A percentile compares a stretch with the other conserved stretches of the same genome.
Evolutionary conservation across 2,113 vertebrate genomes (phyloP).

Genomic region (Conger conger): DNA sequence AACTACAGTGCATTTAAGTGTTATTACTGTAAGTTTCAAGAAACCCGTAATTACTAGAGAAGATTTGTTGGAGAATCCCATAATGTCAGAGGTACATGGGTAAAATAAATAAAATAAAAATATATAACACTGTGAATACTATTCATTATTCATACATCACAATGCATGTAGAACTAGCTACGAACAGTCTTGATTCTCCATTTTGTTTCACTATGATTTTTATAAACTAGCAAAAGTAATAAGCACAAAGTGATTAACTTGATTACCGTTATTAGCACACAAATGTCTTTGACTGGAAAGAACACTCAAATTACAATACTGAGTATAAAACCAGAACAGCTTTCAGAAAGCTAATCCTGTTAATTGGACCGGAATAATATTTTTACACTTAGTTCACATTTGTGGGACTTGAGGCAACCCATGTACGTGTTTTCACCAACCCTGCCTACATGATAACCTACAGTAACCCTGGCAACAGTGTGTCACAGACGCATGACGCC

Average conservation of each 20-base stretch:
- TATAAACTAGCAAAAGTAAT: neutral
- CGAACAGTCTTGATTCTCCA: neutral
- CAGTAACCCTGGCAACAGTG: neutral
- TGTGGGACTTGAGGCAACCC: neutral
- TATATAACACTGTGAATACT: too few species aligned
- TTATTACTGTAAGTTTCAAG: neutral
- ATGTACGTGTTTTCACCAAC: neutral
- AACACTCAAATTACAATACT: neutral
- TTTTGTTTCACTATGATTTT: neutral
- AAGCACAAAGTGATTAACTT: neutral
- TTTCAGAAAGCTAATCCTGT: neutral
- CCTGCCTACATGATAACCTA: neutral
- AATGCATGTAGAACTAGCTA: too few species aligned
- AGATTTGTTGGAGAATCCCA: neutral
- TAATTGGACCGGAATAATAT: neutral
- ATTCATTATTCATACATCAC: too few species aligned
- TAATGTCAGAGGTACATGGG: neutral
- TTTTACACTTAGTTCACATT: neutral
- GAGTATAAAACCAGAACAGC: neutral
- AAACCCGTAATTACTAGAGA: neutral
- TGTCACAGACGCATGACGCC: neutral
- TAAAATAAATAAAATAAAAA: too few species aligned
- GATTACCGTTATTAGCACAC: neutral
- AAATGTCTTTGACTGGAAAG: neutral
- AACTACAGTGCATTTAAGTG: neutral